Base-by-base conservation (phyloP, 2,888 invertebrate genomes). In the Drosophila infuscata region DNA sequence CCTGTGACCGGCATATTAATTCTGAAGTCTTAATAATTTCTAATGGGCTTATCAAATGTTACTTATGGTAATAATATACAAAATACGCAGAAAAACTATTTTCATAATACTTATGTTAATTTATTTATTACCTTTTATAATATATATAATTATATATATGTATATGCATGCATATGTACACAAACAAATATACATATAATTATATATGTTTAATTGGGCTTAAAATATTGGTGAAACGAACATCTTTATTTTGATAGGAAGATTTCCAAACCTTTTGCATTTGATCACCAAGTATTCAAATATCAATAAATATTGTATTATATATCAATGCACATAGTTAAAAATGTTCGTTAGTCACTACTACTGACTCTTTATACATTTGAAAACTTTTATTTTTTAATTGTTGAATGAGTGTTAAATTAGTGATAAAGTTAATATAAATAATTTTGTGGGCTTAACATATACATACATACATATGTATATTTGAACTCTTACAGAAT, bases 1-100 rank as follows among this genome's bases (percentile, higher is more conserved):
- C 52, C 33, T 78, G 89, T 89, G 91, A 74, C 68, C 59, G 67
- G 89, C 75, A 85, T 90, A 79, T 76, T 81, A 89, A 90, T 90
- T 71, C 51, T 58, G 70, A 86, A 57, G 84, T 76, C 85, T 90
- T 89, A 74, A 85, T 85, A 82, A 84, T 76, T 76, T 90, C 91
- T 83, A 86, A 90, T 90, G 88, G 71, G 79, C 68, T 75, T 79
- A 81, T 86, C 74, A 89, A 83, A 73, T 71, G 75, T 25, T 46
- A 41, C 43, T 65, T 76, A 63, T 73, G 70, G 63, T 56, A 63
- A 63, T 67, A 62, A 61, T 53, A 80, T 65, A 68, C 59, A 66
- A 64, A 66, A 51, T 69, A 72, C 56, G 46, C 20, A 41, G 38
- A 38, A 64, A 64, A 64, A 53, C 54, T 56, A 73, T 74, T 58